Base-by-base conservation (phyloP, 2,888 invertebrate species). In the Amblyteles armatorius region DNA sequence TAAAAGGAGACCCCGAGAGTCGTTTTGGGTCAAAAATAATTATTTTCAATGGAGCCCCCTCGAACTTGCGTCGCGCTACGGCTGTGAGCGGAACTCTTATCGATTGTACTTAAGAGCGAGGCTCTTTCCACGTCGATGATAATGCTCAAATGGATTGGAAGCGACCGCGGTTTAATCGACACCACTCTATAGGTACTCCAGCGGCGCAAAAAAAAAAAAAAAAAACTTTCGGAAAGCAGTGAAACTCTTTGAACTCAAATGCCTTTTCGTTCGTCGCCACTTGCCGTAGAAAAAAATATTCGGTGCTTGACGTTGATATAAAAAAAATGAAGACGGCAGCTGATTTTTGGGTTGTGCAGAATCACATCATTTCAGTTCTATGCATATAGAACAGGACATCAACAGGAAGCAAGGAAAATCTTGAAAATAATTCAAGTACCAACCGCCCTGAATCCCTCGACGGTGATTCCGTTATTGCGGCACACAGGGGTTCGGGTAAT, bases 1-100 rank as follows among this genome's bases (percentile, higher is more conserved):
- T 89, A 88, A 89, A 88, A 87, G 85, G 86, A 83, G 57, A 63
- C 6, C 83, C 85, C 85, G 84, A 85, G 83, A 87, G 88, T 88
- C 88, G 85, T 88, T 88, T 88, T 86, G 74, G 87, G 81, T 85
- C 83, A 87, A 86, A 88, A 86, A 85, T 86, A 88, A 87, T 86
- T 84, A 85, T 87, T 88, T 87, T 82, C 84, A 85, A 82, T 81
- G 84, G 82, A 82, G 73, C 40, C 48, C 33, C 44, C 55, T n/a
- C 67, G 79, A 79, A 63, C 79, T 82, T 82, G 76, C 4, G 76
- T 82, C 82, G 77, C 48, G 72, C 82, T 85, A 73, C 50, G 65
- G 68, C 73, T 50, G 73, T 72, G 83, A 79, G 81, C 26, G 57
- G 44, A 79, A 83, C 82, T 85, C 87, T 87, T 85, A 86, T 86